Evolutionary conservation across 2,888 invertebrate species (phyloP), one percentile per base, ranked within the genome.

Genomic region (Orthonychiurus folsomi): DNA sequence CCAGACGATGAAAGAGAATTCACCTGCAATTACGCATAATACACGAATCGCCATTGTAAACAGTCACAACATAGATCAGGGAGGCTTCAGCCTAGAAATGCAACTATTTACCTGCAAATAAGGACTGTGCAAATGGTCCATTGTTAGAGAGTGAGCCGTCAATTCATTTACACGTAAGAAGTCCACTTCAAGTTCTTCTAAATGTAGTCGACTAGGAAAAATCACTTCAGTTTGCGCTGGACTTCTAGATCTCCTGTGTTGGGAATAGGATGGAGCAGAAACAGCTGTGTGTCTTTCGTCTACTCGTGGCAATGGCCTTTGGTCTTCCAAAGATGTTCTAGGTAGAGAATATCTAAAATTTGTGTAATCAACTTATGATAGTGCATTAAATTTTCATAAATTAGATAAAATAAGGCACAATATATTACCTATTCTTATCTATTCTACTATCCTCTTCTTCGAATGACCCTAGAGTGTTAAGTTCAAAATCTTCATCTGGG

Each of bases 401-500:
- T n/a, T n/a, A n/a, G n/a, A n/a, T n/a, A n/a, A n/a, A n/a, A n/a
- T n/a, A 37, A 37, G 9, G 37, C 5, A 37, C 15, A 37, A 9
- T 37, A 9, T 15, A 9, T 37, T 50, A 65, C 63, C 63, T 65
- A 3, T 50, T 47, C 50, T 61, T 63, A 26, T 58, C 60, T 58
- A 63, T 63, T 54, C 65, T 60, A 27, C 60, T 61, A 15, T 60
- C 63, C 2, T 61, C 63, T 24, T 66, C 66, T 54, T 66, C 66
- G 60, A 66, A 66, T 59, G 63, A 63, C 15, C 55, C 62, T 2
- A 61, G 21, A 15, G 60, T 59, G 50, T 61, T 63, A n/a, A 61
- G 21, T 3, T 66, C 66, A 56, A 86, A 83, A 72, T 88, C 89
- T 72, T 89, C 88, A 24, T 72, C 73, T 0, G 88, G 88, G 53